phyloP scores from a whole-genome alignment of 2,113 vertebrate genomes.

The Pterocles burchelli region DNA sequence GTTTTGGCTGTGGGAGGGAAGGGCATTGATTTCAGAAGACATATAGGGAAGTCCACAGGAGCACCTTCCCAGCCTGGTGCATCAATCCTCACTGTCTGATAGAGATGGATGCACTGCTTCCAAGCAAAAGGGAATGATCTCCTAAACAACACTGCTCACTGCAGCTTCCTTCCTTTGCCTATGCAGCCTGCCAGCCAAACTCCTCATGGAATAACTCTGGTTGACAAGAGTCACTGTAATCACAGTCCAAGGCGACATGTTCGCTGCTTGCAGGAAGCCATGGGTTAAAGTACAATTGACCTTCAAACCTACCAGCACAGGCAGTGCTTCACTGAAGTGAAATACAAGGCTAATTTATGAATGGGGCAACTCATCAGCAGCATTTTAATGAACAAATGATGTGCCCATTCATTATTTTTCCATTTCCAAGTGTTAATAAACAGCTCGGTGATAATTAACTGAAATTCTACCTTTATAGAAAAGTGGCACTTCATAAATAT shows the following conservation, averaged over 20 bases:
- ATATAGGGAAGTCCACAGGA: not conserved
- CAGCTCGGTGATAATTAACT: constrained; percentile 75
- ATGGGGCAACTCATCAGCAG: constrained; percentile 62
- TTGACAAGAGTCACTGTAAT: constrained; percentile 32
- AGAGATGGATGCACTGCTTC: not conserved
- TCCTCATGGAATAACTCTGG: not conserved
- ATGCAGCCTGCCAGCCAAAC: not conserved
- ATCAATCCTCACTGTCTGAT: not conserved
- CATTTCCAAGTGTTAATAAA: constrained; percentile 79
- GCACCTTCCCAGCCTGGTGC: not conserved
- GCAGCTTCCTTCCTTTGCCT: not conserved
- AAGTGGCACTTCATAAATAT: constrained; percentile 80
- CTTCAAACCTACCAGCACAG: constrained; percentile 46
- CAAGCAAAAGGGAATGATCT: not conserved
- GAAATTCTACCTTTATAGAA: constrained; percentile 78
- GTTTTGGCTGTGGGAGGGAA: not conserved
- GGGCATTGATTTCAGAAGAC: not conserved
- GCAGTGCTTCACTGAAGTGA: not conserved
- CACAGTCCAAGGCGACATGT: not conserved
- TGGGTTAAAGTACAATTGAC: constrained; percentile 53
- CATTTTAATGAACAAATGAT: constrained; percentile 76
- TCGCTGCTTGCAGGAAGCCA: not conserved
- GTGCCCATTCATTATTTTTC: constrained; percentile 76
- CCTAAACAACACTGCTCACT: not conserved
- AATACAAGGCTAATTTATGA: constrained; percentile 63